Evolutionary conservation across 2,888 invertebrate species (phyloP), one percentile per base, ranked within the genome.

Genomic region (Machimus atricapillus): DNA sequence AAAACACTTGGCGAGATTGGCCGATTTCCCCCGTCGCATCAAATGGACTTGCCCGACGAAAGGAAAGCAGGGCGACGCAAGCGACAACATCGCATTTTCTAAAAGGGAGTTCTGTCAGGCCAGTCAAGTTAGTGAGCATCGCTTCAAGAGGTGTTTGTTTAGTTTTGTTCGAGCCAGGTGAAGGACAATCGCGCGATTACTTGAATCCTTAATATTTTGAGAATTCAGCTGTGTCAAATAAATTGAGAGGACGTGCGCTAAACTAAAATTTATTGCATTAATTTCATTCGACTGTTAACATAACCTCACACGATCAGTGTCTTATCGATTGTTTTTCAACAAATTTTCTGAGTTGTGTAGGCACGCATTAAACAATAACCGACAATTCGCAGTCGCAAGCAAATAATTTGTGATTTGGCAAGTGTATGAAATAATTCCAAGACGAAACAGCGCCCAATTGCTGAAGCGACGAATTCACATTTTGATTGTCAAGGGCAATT

Each of bases 401-500:
- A 66, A 23, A 66, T 23, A 66, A 23, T n/a, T 52, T 16, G 52
- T 52, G 52, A 6, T 23, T 27, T 27, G 66, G 12, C 6, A 66
- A 66, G 66, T 66, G 52, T 12, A 66, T 23, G 27, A 23, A 66
- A 66, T 27, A 66, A 66, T 66, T 4, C 12, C 27, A 1, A 19
- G 19, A 9, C 19, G 23, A 27, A 27, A 23, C 19, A 19, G 7
- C 52, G 0, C 16, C 16, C 66, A 66, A 66, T 19, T 66, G 66
- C 66, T 66, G 66, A 66, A 66, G 66, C 27, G 66, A 66, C 66
- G 66, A 23, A 66, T 66, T 66, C 8, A 12, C 14, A 9, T 34
- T 56, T 56, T 81, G 34, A 56, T 14, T 52, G 40, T 83, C 83
- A 73, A 83, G 66, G 73, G 73, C 73, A 43, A 66, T 66, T 79